Evolutionary conservation across 2,888 invertebrate genomes (phyloP).

Genomic region (Epirrhoe alternata): DNA sequence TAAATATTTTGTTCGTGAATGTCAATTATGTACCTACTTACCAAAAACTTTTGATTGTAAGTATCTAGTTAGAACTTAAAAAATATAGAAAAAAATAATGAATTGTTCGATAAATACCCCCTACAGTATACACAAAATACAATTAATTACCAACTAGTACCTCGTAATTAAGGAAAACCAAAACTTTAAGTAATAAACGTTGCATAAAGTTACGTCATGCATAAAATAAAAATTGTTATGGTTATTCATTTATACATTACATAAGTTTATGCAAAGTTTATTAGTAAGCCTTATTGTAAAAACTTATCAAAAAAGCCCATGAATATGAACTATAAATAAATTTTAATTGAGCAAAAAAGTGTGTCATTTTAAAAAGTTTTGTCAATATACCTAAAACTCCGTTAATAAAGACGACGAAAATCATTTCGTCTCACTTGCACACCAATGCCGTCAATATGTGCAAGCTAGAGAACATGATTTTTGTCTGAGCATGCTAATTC

Average conservation of each 20-base stretch:
- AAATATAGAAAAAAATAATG: neutral
- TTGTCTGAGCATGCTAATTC: too few relatives aligned
- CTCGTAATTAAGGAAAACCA: slow-evolving; percentile 52
- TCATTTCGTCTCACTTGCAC: too few relatives aligned
- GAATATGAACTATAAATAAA: neutral
- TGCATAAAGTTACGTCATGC: too few relatives aligned
- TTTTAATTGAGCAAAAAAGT: slow-evolving; percentile 15
- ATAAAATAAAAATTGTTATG: too few relatives aligned
- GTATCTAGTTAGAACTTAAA: neutral
- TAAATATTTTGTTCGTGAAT: neutral
- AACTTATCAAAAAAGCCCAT: slow-evolving; percentile 1
- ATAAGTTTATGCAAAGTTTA: too few relatives aligned
- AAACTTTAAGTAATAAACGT: too few relatives aligned
- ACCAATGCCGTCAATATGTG: too few relatives aligned
- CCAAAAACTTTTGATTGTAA: neutral
- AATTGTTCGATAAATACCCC: slow-evolving; percentile 2
- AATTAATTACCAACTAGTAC: slow-evolving; percentile 46
- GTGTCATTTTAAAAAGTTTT: slow-evolving; percentile 2
- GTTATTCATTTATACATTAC: too few relatives aligned
- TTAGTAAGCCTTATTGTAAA: too few relatives aligned
- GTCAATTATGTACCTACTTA: neutral
- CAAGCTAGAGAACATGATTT: too few relatives aligned
- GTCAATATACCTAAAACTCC: too few relatives aligned
- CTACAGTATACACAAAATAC: slow-evolving; percentile 4
- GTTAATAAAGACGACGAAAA: too few relatives aligned